Evolutionary conservation across 2,888 invertebrate genomes (phyloP), one percentile per base, ranked within the genome.

Genomic region (Tricholauxania praeusta): DNA sequence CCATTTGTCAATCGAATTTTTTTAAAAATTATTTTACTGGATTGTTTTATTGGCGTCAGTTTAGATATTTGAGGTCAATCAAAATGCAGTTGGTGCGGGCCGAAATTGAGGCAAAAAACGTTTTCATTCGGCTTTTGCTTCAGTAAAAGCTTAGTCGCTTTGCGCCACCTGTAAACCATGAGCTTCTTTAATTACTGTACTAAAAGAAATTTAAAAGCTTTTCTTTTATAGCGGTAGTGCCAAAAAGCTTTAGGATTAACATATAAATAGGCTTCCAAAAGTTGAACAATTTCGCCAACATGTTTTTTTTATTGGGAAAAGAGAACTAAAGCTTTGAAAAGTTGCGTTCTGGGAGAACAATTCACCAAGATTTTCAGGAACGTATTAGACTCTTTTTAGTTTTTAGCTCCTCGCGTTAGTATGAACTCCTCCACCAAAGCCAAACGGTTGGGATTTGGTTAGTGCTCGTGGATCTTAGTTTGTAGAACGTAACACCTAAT

Each of bases 381-480:
- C 57, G 47, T 47, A 67, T 57, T 57, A 19, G 17, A 57, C 47
- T 67, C 67, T 28, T 15, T 32, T 52, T 6, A 52, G 15, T 57
- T 62, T 5, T 71, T 17, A 67, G 65, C 70, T 74, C 68, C 72
- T 72, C 51, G 70, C 47, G 66, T 73, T 66, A 75, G 75, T 74
- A 64, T 72, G 71, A 76, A 71, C 72, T 72, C 71, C 74, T 72
- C 68, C 55, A 71, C 65, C 76, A 71, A 60, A 74, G 74, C 70
- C 52, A 75, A 72, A 71, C 75, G 75, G 75, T 74, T 74, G 69
- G 73, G 53, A 66, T 71, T 59, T 65, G 73, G 73, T 63, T 70
- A 75, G 72, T 73, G 72, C 70, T 63, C 75, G 73, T 71, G 73
- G 71, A 68, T 68, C 68, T 71, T 71, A 73, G 62, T 65, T 51